Conservation (phyloP, 2,888 invertebrate genomes). For the Ptilodon capucinus region DNA sequence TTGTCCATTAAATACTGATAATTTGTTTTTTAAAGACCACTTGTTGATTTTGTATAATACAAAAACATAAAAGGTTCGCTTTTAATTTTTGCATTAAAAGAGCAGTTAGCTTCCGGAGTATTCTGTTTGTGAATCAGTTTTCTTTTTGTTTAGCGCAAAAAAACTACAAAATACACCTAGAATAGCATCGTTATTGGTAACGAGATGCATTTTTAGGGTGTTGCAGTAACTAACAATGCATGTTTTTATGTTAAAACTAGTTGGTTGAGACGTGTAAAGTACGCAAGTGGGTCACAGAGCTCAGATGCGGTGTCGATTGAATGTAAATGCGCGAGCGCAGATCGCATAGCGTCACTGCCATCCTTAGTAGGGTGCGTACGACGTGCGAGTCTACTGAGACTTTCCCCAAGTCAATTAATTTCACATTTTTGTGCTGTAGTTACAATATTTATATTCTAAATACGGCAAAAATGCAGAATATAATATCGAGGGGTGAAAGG, state of each 20-base stretch:
- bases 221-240: neutral
- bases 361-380: constrained; percentile 46
- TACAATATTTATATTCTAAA: too few species aligned
- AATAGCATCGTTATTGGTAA: constrained; percentile 1
- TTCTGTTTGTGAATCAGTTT: neutral
- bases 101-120: constrained; percentile 1
- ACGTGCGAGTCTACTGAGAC: neutral
- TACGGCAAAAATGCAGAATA: too few species aligned
- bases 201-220: neutral
- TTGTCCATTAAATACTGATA: neutral
- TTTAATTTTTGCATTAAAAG: constrained; percentile 1
- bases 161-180: neutral
- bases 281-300: constrained; percentile 60
- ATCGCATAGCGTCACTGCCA: constrained; percentile 42
- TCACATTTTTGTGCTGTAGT: too few species aligned
- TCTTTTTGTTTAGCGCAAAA: neutral
- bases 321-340: constrained; percentile 70
- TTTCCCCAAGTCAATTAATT: too few species aligned
- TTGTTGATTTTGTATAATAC: neutral
- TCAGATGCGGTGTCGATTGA: constrained; percentile 58
- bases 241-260: neutral
- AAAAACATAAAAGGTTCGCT: neutral
- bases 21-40: neutral
- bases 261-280: constrained; percentile 29
- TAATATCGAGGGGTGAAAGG: too few species aligned